Evolutionary conservation across 2,797 vertebrate species (phyloP), one percentile per base, ranked within the genome.

Genomic region (Anguilla megastoma): DNA sequence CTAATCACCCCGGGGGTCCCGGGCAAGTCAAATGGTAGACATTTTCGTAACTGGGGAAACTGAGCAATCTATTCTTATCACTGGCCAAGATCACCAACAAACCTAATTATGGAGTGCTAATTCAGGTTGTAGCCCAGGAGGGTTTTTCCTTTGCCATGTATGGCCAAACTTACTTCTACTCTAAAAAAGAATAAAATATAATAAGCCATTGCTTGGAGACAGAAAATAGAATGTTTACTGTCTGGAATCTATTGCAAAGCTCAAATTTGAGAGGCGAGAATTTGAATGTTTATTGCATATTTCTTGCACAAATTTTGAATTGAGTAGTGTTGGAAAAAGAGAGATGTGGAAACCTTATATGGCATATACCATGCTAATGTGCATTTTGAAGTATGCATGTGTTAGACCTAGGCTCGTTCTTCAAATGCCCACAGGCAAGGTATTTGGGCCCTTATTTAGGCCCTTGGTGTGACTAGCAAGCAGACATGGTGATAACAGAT

Each of bases 101-200:
- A 63, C 33, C 41, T 79, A 86, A 79, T 82, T 87, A 30, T 36
- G 33, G 69, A 60, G 9, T 82, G 69, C 87, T 88, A 90, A 90
- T 90, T 58, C 41, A 88, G 58, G 66, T 60, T 87, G 89, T 87
- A 60, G 36, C 69, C 69, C 84, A 7, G 48, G 52, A 79, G 76
- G 76, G 9, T 60, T 41, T 54, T 69, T 83, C 50, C 1, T 66
- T 60, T 16, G 8, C 60, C 27, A n/a, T 58, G 87, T 10, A 27
- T 36, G 48, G 60, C 14, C 56, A 71, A 24, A 33, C 0, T 36
- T 27, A 45, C 8, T 87, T 87, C 79, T 83, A 58, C 36, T 87
- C 14, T 45, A 63, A 88, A 84, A 54, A 54, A 84, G 50, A 10
- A 30, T 24, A 54, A 84, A 84, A 14, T 18, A 6, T 16, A 79